Conservation (phyloP, 2,113 vertebrate genomes). For the Cricetomys ansorgei region DNA sequence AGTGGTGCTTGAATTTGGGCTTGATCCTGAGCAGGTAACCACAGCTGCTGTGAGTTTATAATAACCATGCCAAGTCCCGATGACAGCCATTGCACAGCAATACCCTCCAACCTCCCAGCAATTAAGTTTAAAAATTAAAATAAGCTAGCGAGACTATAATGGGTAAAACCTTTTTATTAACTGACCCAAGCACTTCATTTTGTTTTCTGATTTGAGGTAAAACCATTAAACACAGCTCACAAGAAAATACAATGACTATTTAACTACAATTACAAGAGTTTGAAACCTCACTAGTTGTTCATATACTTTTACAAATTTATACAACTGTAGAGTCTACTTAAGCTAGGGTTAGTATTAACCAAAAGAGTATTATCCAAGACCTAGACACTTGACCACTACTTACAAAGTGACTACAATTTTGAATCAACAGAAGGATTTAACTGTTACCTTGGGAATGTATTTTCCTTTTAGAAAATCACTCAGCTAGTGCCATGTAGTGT, state of each 20-base stretch:
- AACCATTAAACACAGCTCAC: slow-evolving; percentile 83
- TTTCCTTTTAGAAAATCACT: slow-evolving; percentile 19
- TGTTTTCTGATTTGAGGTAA: slow-evolving; percentile 84
- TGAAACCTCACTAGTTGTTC: slow-evolving; percentile 79
- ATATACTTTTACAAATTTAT: slow-evolving; percentile 66
- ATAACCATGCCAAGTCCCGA: neutral
- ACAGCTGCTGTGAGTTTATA: neutral
- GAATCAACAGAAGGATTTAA: slow-evolving; percentile 57
- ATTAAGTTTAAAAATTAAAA: neutral
- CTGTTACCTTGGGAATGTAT: slow-evolving; percentile 61
- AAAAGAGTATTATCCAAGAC: slow-evolving; percentile 69
- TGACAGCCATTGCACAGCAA: neutral
- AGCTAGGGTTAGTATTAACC: slow-evolving; percentile 74
- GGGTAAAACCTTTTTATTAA: slow-evolving; percentile 86
- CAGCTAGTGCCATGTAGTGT: slow-evolving; percentile 31
- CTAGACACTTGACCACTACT: slow-evolving; percentile 78
- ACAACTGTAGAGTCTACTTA: slow-evolving; percentile 47
- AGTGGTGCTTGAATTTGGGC: neutral
- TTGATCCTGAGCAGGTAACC: neutral
- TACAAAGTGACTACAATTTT: slow-evolving; percentile 38
- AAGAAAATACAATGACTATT: slow-evolving; percentile 80
- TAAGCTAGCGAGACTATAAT: slow-evolving; percentile 5
- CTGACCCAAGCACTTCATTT: slow-evolving; percentile 81
- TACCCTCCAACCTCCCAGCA: too few relatives aligned
- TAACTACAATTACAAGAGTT: slow-evolving; percentile 73